These are phyloP conservation scores for Scaptomyza pallida DNA, from an alignment of 1,140 invertebrate species.

Conservation along the genomic window DNA sequence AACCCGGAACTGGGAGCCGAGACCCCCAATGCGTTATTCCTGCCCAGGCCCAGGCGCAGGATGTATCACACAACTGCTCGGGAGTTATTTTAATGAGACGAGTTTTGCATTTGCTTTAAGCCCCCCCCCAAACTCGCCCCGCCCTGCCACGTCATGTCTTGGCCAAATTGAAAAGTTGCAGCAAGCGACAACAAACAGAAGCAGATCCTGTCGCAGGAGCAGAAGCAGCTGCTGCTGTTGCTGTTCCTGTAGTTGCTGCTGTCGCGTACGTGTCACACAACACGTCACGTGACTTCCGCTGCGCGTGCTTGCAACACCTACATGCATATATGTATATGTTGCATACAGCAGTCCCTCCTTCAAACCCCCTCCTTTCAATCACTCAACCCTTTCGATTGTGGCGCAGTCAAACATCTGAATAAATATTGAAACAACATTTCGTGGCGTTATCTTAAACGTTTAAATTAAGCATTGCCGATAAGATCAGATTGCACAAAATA, in stretches of 20 bases:
- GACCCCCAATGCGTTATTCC: constrained; percentile 24
- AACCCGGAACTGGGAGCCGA: constrained; percentile 80
- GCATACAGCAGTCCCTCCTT: not conserved
- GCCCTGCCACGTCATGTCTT: constrained; percentile 7
- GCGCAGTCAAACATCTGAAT: constrained; percentile 26
- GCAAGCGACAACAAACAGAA: constrained; percentile 2
- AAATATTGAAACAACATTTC: constrained; percentile 54
- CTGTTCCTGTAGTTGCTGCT: constrained; percentile 39
- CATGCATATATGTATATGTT: constrained; percentile 4
- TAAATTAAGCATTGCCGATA: constrained; percentile 46
- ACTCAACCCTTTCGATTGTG: constrained; percentile 3
- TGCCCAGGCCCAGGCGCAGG: constrained; percentile 38
- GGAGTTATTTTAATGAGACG: constrained; percentile 78
- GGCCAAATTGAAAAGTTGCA: constrained; percentile 74
- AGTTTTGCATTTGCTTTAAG: constrained; percentile 61
- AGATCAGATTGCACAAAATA: not conserved
- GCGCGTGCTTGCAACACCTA: constrained; percentile 76
- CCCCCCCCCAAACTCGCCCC: constrained; percentile 23
- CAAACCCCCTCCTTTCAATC: not conserved
- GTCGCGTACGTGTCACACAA: constrained; percentile 80
- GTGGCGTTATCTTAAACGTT: constrained; percentile 35
- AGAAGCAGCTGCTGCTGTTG: constrained; percentile 30
- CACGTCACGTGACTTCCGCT: constrained; percentile 79
- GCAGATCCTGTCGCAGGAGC: not conserved
- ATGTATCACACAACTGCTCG: constrained; percentile 74